Conservation (phyloP, 1,140 invertebrate genomes). For the Bactericera cockerelli region DNA sequence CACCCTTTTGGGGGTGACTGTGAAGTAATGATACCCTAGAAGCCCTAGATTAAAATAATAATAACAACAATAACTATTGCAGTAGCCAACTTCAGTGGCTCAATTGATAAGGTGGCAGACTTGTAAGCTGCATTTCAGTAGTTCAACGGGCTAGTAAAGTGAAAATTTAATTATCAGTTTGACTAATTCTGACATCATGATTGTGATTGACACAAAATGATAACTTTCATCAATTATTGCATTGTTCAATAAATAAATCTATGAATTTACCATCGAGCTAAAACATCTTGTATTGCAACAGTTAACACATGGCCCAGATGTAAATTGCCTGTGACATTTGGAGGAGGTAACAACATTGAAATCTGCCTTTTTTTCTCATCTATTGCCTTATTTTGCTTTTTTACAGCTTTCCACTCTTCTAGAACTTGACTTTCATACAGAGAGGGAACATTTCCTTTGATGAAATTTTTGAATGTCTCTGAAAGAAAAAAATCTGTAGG, state of each 20-base stretch:
- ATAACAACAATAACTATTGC: too few relatives aligned
- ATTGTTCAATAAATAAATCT: too few relatives aligned
- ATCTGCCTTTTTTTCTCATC: slow-evolving; percentile 32
- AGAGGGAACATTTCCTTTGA: slow-evolving; percentile 17
- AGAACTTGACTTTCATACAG: background rate
- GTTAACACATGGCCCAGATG: slow-evolving; percentile 95
- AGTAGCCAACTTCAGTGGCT: too few relatives aligned
- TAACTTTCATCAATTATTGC: slow-evolving; percentile 10
- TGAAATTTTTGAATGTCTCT: slow-evolving; percentile 14
- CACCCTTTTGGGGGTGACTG: too few relatives aligned
- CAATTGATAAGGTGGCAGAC: too few relatives aligned
- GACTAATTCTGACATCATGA: too few relatives aligned
- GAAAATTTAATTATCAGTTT: too few relatives aligned
- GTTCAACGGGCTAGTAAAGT: too few relatives aligned
- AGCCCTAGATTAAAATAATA: too few relatives aligned
- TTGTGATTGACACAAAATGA: background rate
- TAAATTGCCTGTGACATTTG: slow-evolving; percentile 90
- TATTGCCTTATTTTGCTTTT: slow-evolving; percentile 8
- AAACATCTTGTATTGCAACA: slow-evolving; percentile 76
- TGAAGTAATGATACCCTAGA: too few relatives aligned
- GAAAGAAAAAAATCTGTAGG: background rate
- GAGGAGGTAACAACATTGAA: slow-evolving; percentile 84
- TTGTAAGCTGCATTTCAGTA: too few relatives aligned
- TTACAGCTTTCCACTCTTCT: slow-evolving; percentile 6
- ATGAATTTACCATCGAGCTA: slow-evolving; percentile 71